Base-by-base conservation (phyloP, 1,140 invertebrate species). In the Calycopis cecrops region DNA sequence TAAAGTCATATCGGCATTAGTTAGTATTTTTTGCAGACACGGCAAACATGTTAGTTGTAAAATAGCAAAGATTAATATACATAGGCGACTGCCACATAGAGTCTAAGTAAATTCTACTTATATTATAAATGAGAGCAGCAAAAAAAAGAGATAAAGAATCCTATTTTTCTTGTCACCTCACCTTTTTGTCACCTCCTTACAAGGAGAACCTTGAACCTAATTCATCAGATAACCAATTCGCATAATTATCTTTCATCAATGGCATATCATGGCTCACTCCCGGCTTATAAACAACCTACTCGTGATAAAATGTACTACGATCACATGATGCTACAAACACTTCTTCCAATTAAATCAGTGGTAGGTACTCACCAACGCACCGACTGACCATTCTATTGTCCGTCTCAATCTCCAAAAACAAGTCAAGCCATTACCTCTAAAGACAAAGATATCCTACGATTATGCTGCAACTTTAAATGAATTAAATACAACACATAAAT, bases 261-360 rank as follows among this genome's bases (percentile, higher is more conserved):
- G 14, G 58, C 62, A 9, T 55, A 51, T 14, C 14, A 55, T 12
- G 54, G 57, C 6, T 21, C 60, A n/a, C 21, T 63, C 9, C 62
- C 58, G 4, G 62, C 21, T 0, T 55, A 63, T 12, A 54, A 11
- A 21, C 0, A 52, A 14, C 57, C 51, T 48, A 63, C 57, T 7
- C 10, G 61, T 1, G 17, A 56, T 34, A 50, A 56, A 37, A 56
- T 35, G 35, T 59, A 49, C 33, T 52, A 38, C 16, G 61, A n/a
- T n/a, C n/a, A n/a, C n/a, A 63, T 33, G 1, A 33, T 58, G 35
- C n/a, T n/a, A 48, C 48, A 40, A 16, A 12, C 7, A 59, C 51
- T 35, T 21, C 50, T n/a, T 28, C 50, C 34, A 59, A 51, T 10
- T 57, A 63, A 44, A 57, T 60, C 21, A n/a, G n/a, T n/a, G n/a